These are phyloP conservation scores for Helostoma temminkii DNA, from an alignment of 2,797 vertebrate species.

Conservation along the genomic window DNA sequence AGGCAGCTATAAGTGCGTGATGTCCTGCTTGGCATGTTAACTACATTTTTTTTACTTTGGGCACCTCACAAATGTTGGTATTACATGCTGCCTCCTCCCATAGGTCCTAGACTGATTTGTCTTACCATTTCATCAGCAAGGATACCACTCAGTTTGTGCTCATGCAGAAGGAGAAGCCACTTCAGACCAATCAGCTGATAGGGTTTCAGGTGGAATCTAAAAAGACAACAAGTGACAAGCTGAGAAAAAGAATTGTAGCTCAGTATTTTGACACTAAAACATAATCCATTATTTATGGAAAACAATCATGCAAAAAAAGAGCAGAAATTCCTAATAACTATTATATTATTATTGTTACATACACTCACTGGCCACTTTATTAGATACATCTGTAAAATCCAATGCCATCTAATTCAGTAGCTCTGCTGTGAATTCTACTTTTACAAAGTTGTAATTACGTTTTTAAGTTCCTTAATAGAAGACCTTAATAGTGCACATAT, in stretches of 20 bases:
- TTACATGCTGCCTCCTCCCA: background rate
- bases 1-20: background rate
- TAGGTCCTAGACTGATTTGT: background rate
- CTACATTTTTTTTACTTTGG: background rate
- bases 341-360: background rate
- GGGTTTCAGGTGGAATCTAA: slow-evolving; percentile 91
- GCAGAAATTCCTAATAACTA: background rate
- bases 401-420: too few relatives aligned
- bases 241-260: background rate
- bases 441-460: too few relatives aligned
- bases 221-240: slow-evolving; percentile 31
- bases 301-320: too few relatives aligned
- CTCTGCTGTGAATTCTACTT: too few relatives aligned
- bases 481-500: too few relatives aligned
- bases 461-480: too few relatives aligned
- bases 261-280: background rate
- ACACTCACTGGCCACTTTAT: too few relatives aligned
- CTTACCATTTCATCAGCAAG: slow-evolving; percentile 99
- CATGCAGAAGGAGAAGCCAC: slow-evolving; percentile 93
- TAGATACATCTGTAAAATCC: too few relatives aligned
- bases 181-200: slow-evolving; percentile 98
- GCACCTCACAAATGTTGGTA: background rate
- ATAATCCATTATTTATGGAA: background rate
- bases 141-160: slow-evolving; percentile 94
- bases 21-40: background rate